Evolutionary conservation across 2,888 invertebrate genomes (phyloP), one percentile per base, ranked within the genome.

Genomic region (Leptura quadrifasciata): DNA sequence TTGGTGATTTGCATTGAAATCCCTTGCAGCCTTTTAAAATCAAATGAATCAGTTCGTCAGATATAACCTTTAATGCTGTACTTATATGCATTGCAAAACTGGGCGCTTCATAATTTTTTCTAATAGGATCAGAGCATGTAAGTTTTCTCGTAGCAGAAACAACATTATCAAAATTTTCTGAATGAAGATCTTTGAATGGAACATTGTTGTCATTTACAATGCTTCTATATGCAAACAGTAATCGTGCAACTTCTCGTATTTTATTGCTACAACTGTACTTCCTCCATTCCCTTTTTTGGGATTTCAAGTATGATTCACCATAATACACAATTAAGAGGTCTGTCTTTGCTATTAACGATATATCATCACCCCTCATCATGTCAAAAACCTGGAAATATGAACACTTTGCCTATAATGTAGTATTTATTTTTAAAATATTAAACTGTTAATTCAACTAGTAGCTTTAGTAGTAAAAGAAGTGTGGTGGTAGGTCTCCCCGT

Each of bases 21-120:
- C 79, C 76, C 60, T 61, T 72, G 35, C 55, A 64, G 3, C 60
- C 64, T 60, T 60, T 67, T 52, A 64, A 64, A 5, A 64, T 64
- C 12, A 64, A 39, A 9, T 64, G 64, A 47, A 39, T 64, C 15
- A 64, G 15, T 64, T 64, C 64, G 0, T 64, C 64, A 64, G 47
- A 64, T 1, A 64, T 64, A 4, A 64, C 1, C 12, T 64, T 64
- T 54, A 57, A 74, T 17, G 75, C 79, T 17, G 79, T 82, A 3
- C 83, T 81, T 52, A 80, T 72, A 72, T 83, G 81, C 79, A 83
- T 78, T 1, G 82, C 83, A 4, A 84, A 61, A 63, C 84, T 83
- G 1, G 67, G 54, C n/a, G 57, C 9, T 39, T 72, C 76, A 68
- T 76, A 80, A 6, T 60, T 78, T 71, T 81, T 81, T 20, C 74